A percentile compares a stretch with the other conserved stretches of the same genome.
Conservation (phyloP, 1,140 invertebrate genomes). For the Diabrotica virgifera region DNA sequence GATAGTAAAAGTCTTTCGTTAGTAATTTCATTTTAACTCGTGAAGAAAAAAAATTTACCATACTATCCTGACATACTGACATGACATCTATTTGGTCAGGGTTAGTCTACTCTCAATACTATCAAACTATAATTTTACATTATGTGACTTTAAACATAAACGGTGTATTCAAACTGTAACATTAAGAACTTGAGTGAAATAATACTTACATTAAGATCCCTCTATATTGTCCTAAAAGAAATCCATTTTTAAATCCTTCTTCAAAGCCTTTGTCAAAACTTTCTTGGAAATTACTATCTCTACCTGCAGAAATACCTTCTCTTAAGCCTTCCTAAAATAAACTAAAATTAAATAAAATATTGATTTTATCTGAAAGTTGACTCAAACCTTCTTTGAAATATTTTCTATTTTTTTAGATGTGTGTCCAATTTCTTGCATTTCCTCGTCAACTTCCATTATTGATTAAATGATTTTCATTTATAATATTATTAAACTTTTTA, state of each 20-base stretch:
- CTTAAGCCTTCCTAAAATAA: constrained; percentile 52
- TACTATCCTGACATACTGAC: not conserved
- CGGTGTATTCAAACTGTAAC: not conserved
- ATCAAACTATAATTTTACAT: not conserved
- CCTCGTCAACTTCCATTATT: not conserved
- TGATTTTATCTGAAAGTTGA: not conserved
- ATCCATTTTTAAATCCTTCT: constrained; percentile 22
- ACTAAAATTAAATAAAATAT: not conserved
- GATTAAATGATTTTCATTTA: too few species aligned
- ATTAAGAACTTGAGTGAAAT: not conserved
- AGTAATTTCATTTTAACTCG: not conserved
- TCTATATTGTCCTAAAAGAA: constrained; percentile 47
- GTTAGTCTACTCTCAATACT: not conserved
- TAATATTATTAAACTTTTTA: too few species aligned
- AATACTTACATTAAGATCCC: constrained; percentile 36
- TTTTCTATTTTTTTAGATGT: constrained; percentile 14
- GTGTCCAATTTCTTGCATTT: constrained; percentile 5
- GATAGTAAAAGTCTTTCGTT: not conserved
- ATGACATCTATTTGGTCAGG: not conserved
- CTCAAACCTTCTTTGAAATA: constrained; percentile 7
- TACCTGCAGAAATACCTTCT: constrained; percentile 56
- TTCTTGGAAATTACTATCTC: constrained; percentile 53
- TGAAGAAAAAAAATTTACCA: not conserved
- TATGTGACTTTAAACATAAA: not conserved
- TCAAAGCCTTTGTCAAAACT: constrained; percentile 57